These are phyloP conservation scores for Calliopum simillimum DNA, from an alignment of 2,888 invertebrate genomes.

Conservation along the genomic window DNA sequence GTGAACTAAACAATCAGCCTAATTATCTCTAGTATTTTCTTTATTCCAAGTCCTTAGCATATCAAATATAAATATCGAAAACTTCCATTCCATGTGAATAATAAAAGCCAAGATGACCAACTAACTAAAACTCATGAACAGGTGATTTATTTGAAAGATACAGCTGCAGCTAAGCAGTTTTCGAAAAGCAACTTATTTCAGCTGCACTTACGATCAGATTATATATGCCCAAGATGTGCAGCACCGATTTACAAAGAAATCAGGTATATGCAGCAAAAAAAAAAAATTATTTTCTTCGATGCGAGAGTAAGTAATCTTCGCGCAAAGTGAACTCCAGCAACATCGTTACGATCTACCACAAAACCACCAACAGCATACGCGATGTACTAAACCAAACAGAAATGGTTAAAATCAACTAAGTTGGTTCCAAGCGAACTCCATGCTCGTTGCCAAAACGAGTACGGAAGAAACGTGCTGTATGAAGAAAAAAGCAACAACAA, in stretches of 20 bases:
- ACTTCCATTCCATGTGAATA: neutral
- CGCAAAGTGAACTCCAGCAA: neutral
- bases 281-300: neutral
- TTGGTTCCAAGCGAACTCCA: too few relatives aligned
- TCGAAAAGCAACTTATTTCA: constrained; percentile 21
- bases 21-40: too few relatives aligned
- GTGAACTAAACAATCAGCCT: too few relatives aligned
- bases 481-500: constrained; percentile 9
- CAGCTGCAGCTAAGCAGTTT: neutral
- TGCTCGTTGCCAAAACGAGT: constrained; percentile 17
- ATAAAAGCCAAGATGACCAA: neutral
- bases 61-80: too few relatives aligned
- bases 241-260: constrained; percentile 34
- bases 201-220: constrained; percentile 36
- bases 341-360: neutral
- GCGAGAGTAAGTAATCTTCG: too few relatives aligned
- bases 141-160: constrained; percentile 32
- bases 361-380: constrained; percentile 6
- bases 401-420: constrained; percentile 2
- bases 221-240: constrained; percentile 27
- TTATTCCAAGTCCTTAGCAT: too few relatives aligned
- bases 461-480: neutral
- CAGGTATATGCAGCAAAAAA: constrained; percentile 14
- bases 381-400: constrained; percentile 11
- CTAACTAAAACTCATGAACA: constrained; percentile 18